These are phyloP conservation scores for Sphenodon punctatus DNA, from an alignment of 2,797 vertebrate species.

Conservation along the genomic window DNA sequence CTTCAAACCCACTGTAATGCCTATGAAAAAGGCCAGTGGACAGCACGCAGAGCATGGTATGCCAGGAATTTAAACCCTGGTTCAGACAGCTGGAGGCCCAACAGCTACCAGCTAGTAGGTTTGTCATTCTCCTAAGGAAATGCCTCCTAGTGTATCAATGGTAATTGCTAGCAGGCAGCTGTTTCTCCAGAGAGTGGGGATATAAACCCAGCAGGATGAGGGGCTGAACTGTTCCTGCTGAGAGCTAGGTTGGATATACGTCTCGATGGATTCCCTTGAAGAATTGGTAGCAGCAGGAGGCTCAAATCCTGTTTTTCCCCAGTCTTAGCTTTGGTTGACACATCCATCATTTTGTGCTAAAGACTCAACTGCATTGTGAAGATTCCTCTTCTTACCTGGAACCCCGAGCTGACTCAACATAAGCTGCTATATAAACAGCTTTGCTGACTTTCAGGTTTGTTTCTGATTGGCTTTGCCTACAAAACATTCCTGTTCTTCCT, in stretches of 20 bases:
- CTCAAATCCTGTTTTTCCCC: slow-evolving; percentile 41
- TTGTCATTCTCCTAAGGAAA: slow-evolving; percentile 67
- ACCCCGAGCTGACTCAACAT: slow-evolving; percentile 32
- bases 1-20: background rate
- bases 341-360: slow-evolving; percentile 38
- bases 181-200: slow-evolving; percentile 44
- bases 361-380: slow-evolving; percentile 35
- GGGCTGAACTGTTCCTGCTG: slow-evolving; percentile 33
- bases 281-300: background rate
- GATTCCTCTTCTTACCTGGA: slow-evolving; percentile 44
- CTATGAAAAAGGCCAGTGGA: slow-evolving; percentile 21
- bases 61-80: slow-evolving; percentile 47
- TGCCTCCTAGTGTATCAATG: slow-evolving; percentile 65
- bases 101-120: slow-evolving; percentile 51
- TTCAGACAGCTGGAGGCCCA: slow-evolving; percentile 43
- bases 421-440: background rate
- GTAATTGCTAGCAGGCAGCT: slow-evolving; percentile 62
- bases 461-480: slow-evolving; percentile 42
- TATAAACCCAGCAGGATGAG: slow-evolving; percentile 56
- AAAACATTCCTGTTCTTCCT: slow-evolving; percentile 47
- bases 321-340: slow-evolving; percentile 42
- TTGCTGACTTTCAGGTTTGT: too few relatives aligned
- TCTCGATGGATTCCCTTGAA: slow-evolving; percentile 31
- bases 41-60: background rate
- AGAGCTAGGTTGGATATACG: slow-evolving; percentile 24